Percentiles rank a stretch among this genome's conserved stretches.
These are phyloP conservation scores for Tenodera sinensis DNA, from an alignment of 2,888 invertebrate species.

Conservation along the genomic window DNA sequence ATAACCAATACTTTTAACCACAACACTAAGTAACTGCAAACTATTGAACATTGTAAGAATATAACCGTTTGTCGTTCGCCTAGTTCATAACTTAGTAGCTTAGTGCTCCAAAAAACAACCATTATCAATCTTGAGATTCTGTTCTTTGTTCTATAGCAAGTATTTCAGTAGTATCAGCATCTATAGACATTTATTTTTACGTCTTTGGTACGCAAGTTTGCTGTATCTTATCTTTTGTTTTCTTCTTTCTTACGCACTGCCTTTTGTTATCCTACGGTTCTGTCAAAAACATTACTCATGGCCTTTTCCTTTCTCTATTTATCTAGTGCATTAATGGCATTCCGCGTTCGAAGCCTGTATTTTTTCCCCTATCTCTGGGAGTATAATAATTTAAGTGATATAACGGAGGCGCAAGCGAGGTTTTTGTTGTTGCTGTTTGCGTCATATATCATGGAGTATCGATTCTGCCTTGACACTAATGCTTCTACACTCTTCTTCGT, in stretches of 20 bases:
- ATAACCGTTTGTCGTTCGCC: too few species aligned
- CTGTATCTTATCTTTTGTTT: not conserved
- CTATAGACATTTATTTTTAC: too few species aligned
- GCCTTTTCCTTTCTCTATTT: not conserved
- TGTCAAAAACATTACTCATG: not conserved
- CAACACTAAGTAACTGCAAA: too few species aligned
- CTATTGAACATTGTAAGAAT: too few species aligned
- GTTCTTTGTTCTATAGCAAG: too few species aligned
- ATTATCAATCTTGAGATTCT: too few species aligned
- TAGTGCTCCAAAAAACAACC: too few species aligned
- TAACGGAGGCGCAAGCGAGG: not conserved
- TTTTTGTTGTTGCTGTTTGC: not conserved
- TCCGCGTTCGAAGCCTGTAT: not conserved
- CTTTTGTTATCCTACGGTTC: not conserved
- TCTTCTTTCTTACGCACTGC: not conserved
- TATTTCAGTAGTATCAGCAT: too few species aligned
- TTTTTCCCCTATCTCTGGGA: not conserved
- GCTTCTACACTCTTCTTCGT: not conserved
- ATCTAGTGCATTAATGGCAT: not conserved
- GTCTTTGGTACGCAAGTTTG: not conserved
- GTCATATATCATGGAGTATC: not conserved
- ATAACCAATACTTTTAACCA: too few species aligned
- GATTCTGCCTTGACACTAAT: not conserved
- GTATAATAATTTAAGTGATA: not conserved
- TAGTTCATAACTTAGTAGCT: too few species aligned